Base-by-base conservation (phyloP, 2,113 vertebrate species). In the Apaloderma vittatum region DNA sequence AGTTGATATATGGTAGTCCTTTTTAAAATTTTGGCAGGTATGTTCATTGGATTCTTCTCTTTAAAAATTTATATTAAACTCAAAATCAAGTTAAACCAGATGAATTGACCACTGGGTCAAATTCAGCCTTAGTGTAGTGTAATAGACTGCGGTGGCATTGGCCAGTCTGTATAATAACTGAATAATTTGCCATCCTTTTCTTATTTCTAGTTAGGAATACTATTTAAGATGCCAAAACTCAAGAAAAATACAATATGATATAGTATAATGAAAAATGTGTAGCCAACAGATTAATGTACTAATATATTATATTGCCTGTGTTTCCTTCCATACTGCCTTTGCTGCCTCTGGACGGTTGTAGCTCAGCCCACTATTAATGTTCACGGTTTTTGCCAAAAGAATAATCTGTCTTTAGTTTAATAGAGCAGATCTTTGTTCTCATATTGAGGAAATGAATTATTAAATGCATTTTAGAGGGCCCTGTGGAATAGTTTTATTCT, bases 381-480 rank as follows among this genome's bases (percentile, higher is more conserved):
- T 62, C 34, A 5, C 32, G 8, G 43, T 63, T 90, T 93, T 91
- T 88, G 37, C 59, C 18, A 71, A 12, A 70, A 51, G 32, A 74
- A 51, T 72, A 43, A 84, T 81, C 48, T 89, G 45, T 32, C 34
- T 86, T 86, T 89, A 21, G 91, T 86, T 74, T 70, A 74, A 55
- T 45, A 83, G 29, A 78, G 21, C 37, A 77, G 27, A 74, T 87
- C n/a, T 81, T 74, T 58, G 17, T 54, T 84, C 29, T 91, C 43
- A 26, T 32, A 74, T 59, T 58, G 68, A 94, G 29, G 36, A 89
- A 93, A 81, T 85, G 2, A 80, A 78, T 71, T 81, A 79, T 82
- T 94, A 93, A 67, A 26, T 3, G 2, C 15, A 45, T 59, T 93
- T 94, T 75, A 88, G 61, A 71, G 48, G 93, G 71, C 32, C 36